Conservation (phyloP, 37 sponge, comb jelly and placozoan genomes). For the Spongilla lacustris region DNA sequence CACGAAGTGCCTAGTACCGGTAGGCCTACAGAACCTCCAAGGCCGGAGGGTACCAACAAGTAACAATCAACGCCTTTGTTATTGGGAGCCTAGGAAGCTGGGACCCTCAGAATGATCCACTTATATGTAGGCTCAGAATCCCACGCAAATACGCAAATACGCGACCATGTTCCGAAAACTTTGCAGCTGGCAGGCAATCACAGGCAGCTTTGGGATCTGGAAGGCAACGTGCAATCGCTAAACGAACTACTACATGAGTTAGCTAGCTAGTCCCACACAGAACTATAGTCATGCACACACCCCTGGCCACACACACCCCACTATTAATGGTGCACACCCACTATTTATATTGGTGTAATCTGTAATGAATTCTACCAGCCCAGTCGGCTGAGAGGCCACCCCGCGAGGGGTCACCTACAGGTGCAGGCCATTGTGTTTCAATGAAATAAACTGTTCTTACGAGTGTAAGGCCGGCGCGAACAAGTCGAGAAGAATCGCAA, state of each 20-base stretch:
- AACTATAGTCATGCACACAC: too few relatives aligned
- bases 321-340: too few relatives aligned
- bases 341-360: not conserved
- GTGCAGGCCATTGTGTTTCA: not conserved
- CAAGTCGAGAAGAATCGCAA: too few relatives aligned
- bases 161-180: not conserved
- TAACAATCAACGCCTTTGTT: too few relatives aligned
- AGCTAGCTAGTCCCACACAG: too few relatives aligned
- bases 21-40: too few relatives aligned
- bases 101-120: not conserved
- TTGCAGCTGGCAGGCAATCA: conserved; percentile 6
- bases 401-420: not conserved
- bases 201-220: not conserved
- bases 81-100: too few relatives aligned
- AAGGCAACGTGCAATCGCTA: not conserved
- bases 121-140: not conserved
- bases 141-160: not conserved
- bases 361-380: not conserved
- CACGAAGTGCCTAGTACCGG: too few relatives aligned
- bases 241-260: too few relatives aligned
- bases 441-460: not conserved
- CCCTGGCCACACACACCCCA: too few relatives aligned
- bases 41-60: too few relatives aligned
- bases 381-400: not conserved
- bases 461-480: too few relatives aligned